Evolutionary conservation across 2,113 vertebrate genomes (phyloP).

Genomic region (Pterocles burchelli): DNA sequence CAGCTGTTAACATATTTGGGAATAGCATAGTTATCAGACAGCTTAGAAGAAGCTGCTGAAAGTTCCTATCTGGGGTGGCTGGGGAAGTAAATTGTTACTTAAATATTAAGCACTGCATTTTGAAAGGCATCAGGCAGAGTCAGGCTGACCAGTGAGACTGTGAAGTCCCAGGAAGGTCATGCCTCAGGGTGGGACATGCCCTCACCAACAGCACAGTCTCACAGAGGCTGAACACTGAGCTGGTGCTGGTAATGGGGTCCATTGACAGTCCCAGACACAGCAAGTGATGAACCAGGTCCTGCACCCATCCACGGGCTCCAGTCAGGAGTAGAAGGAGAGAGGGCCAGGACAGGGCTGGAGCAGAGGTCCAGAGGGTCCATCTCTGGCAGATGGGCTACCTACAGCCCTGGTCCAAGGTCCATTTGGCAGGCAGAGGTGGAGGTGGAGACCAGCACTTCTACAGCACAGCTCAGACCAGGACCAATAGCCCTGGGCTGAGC

Average conservation of each 20-base stretch:
- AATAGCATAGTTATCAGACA: neutral
- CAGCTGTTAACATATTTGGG: neutral
- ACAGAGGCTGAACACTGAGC: neutral
- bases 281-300: neutral
- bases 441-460: neutral
- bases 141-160: neutral
- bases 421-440: neutral
- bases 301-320: neutral
- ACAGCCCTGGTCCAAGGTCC: neutral
- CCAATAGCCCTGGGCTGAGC: neutral
- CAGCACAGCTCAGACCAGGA: neutral
- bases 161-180: neutral
- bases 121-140: neutral
- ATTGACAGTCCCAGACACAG: accelerated
- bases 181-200: too few relatives aligned
- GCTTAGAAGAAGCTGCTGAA: neutral
- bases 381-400: neutral
- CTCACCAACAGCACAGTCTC: neutral
- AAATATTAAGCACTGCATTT: neutral
- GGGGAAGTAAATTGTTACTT: neutral
- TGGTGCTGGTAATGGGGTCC: neutral
- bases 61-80: neutral
- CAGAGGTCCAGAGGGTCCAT: neutral
- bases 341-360: neutral
- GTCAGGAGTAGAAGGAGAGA: neutral